Evolutionary conservation across 2,797 vertebrate genomes (phyloP).

Genomic region (Steatocranus sp.): DNA sequence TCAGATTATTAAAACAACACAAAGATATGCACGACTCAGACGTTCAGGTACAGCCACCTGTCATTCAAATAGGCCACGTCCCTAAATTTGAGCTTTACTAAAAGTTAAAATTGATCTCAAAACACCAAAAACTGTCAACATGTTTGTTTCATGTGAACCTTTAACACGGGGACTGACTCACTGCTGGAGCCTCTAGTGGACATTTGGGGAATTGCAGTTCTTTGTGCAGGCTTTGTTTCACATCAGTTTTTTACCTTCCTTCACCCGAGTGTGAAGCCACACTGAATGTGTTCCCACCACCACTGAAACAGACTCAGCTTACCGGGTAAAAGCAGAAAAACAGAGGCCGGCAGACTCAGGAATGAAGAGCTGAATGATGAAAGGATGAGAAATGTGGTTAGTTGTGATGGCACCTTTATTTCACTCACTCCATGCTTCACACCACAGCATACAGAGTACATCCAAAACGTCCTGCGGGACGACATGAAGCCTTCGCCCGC

Average conservation of each 20-base stretch:
- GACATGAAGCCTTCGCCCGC: neutral
- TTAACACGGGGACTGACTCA: rapidly evolving
- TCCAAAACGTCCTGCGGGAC: neutral
- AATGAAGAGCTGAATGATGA: neutral
- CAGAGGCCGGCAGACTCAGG: neutral
- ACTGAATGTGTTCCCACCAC: neutral
- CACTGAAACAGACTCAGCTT: neutral
- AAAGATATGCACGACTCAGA: neutral
- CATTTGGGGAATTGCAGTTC: neutral
- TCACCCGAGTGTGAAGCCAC: neutral
- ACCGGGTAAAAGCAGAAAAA: neutral
- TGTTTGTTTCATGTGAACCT: neutral
- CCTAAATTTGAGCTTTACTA: neutral
- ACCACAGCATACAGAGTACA: neutral
- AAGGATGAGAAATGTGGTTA: neutral
- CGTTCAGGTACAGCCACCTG: neutral
- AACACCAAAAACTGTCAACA: neutral
- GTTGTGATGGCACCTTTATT: neutral
- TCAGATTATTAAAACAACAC: neutral
- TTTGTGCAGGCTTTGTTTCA: rapidly evolving
- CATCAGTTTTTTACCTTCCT: neutral
- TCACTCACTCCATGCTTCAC: neutral
- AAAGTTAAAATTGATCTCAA: neutral
- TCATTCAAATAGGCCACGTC: neutral
- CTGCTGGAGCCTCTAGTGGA: neutral